Conservation (phyloP, 1,140 invertebrate genomes). For the Lethrus apterus region DNA sequence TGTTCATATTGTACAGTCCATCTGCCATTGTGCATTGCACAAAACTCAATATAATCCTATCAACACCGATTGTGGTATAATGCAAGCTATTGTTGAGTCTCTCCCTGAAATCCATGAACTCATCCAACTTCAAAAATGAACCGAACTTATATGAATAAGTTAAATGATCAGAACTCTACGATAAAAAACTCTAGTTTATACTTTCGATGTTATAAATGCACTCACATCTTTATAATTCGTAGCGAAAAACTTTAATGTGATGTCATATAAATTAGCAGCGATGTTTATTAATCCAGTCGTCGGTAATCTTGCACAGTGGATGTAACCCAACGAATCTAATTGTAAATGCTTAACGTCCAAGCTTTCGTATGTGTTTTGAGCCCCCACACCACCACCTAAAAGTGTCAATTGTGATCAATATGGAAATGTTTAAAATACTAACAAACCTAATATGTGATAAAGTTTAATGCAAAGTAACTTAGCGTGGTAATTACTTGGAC, state of each 20-base stretch:
- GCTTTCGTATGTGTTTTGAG: constrained; percentile 56
- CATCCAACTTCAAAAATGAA: constrained; percentile 85
- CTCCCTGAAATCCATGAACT: constrained; percentile 80
- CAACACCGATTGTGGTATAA: constrained; percentile 65
- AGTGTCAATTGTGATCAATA: constrained; percentile 2
- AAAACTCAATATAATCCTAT: constrained; percentile 72
- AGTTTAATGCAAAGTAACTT: constrained; percentile 66
- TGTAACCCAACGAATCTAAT: constrained; percentile 82
- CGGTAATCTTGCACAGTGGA: constrained; percentile 66
- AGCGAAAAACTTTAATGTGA: constrained; percentile 77
- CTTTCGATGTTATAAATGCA: background rate
- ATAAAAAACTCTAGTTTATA: constrained; percentile 27
- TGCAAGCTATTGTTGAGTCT: constrained; percentile 77
- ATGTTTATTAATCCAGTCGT: constrained; percentile 60
- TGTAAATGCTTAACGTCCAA: constrained; percentile 93
- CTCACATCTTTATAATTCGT: constrained; percentile 79
- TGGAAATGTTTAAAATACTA: background rate
- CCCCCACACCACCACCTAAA: constrained; percentile 59
- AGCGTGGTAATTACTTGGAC: constrained; percentile 70
- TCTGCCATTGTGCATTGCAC: constrained; percentile 45
- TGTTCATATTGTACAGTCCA: constrained; percentile 38
- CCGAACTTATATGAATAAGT: constrained; percentile 90
- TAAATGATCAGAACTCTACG: constrained; percentile 82
- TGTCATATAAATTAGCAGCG: constrained; percentile 56
- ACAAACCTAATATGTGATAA: constrained; percentile 63